Evolutionary conservation across 2,797 vertebrate species (phyloP), one percentile per base, ranked within the genome.

Genomic region (Masticophis lateralis): DNA sequence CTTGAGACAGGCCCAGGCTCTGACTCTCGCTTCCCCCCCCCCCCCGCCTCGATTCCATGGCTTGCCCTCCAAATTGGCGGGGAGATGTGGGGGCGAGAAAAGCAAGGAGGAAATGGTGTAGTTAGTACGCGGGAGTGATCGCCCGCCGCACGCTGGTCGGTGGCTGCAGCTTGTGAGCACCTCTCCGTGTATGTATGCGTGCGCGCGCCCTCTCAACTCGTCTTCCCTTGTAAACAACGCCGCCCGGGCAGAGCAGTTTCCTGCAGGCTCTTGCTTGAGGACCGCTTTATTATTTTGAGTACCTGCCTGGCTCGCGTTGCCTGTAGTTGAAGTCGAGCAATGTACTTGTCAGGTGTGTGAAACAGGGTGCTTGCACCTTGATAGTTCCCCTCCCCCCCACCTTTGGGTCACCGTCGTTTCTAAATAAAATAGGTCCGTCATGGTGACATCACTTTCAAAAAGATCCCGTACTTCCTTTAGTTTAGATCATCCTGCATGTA

Each of bases 11-110:
- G 59, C 79, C 90, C 2, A 11, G 5, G 57, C 37, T 43, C 9
- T 69, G 47, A 25, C 79, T 51, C n/a, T 57, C 28, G 27, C 90
- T 93, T 60, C 90, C 95, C 61, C 63, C 90, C 95, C 61, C 3
- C 51, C 51, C 51, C 10, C 93, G 91, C 94, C 90, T 94, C 66
- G 95, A 94, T 93, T 95, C 47, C 51, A 18, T 90, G 96, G 86
- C 20, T 63, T 43, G 51, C 22, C 37, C n/a, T n/a, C 43, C 10
- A 9, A n/a, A 14, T 25, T 22, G 55, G 57, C 22, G n/a, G 53
- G 86, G 60, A 86, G 10, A 18, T 25, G 28, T 3, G 10, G 32
- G 59, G 69, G 16, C 32, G 57, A 16, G 28, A 28, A 25, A 57
- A 53, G 69, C 11, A 10, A 60, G 47, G 28, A 87, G 59, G 79